These are phyloP conservation scores for Nomada ruficornis DNA, from an alignment of 2,888 invertebrate species.

Conservation along the genomic window DNA sequence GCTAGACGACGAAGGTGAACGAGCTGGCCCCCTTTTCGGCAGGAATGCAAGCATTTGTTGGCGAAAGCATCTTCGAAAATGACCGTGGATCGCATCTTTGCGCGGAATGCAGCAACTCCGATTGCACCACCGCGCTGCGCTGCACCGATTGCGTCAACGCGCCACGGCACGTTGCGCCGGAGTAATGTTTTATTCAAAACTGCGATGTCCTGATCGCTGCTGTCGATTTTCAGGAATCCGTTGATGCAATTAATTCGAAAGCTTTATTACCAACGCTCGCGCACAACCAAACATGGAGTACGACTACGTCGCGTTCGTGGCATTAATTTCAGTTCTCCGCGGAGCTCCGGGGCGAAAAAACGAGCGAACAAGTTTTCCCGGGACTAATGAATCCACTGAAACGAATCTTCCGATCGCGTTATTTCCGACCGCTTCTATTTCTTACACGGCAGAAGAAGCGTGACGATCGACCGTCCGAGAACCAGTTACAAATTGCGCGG, in stretches of 20 bases:
- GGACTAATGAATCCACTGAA: too few relatives aligned
- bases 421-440: neutral
- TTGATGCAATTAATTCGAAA: slow-evolving; percentile 24
- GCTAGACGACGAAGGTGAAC: neutral
- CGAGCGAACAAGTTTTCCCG: too few relatives aligned
- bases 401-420: neutral
- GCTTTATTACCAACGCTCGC: neutral
- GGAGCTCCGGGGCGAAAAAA: too few relatives aligned
- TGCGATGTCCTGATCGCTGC: slow-evolving; percentile 1
- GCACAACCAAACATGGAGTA: neutral
- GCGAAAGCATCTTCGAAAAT: slow-evolving; percentile 50
- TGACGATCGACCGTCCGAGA: slow-evolving; percentile 1
- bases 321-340: too few relatives aligned
- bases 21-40: neutral
- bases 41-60: slow-evolving; percentile 1
- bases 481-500: slow-evolving; percentile 61
- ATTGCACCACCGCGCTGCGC: slow-evolving; percentile 39
- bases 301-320: neutral
- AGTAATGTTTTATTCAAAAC: slow-evolving; percentile 50
- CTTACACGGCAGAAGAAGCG: slow-evolving; percentile 6
- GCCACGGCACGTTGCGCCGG: slow-evolving; percentile 30
- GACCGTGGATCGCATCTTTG: slow-evolving; percentile 26
- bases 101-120: slow-evolving; percentile 43
- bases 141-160: slow-evolving; percentile 1
- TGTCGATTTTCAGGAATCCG: slow-evolving; percentile 34